Evolutionary conservation across 2,888 invertebrate species (phyloP).

Genomic region (Parnassius mnemosyne): DNA sequence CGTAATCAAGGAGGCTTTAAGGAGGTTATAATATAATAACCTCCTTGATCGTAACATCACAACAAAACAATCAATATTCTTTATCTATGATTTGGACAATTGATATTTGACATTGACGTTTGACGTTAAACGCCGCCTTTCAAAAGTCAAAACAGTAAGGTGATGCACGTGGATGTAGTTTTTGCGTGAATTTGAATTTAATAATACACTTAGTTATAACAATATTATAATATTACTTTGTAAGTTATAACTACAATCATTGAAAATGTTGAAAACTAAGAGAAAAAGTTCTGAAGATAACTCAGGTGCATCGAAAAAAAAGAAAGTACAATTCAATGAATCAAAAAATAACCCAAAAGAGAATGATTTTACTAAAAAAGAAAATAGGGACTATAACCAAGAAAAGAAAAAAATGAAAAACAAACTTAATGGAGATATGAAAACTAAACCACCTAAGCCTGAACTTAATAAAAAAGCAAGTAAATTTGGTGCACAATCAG

Average conservation of each 20-base stretch:
- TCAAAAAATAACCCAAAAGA: conserved; percentile 28
- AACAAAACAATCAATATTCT: too few relatives aligned
- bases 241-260: conserved; percentile 1
- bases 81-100: too few relatives aligned
- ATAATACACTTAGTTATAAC: too few relatives aligned
- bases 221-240: neutral
- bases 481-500: conserved; percentile 30
- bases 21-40: too few relatives aligned
- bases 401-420: conserved; percentile 24
- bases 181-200: too few relatives aligned
- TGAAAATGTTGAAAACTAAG: conserved; percentile 64
- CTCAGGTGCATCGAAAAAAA: conserved; percentile 49
- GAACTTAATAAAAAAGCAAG: conserved; percentile 24
- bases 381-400: conserved; percentile 23
- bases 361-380: conserved; percentile 23
- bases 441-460: conserved; percentile 30
- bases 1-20: too few relatives aligned
- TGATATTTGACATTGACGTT: too few relatives aligned
- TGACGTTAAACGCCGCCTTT: too few relatives aligned
- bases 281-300: conserved; percentile 52
- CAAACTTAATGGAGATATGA: conserved; percentile 27
- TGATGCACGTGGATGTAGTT: too few relatives aligned
- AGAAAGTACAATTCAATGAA: conserved; percentile 47
- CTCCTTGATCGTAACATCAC: too few relatives aligned
- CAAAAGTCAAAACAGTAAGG: too few relatives aligned